phyloP scores from a whole-genome alignment of 2,113 vertebrate species.

The Progne subis region DNA sequence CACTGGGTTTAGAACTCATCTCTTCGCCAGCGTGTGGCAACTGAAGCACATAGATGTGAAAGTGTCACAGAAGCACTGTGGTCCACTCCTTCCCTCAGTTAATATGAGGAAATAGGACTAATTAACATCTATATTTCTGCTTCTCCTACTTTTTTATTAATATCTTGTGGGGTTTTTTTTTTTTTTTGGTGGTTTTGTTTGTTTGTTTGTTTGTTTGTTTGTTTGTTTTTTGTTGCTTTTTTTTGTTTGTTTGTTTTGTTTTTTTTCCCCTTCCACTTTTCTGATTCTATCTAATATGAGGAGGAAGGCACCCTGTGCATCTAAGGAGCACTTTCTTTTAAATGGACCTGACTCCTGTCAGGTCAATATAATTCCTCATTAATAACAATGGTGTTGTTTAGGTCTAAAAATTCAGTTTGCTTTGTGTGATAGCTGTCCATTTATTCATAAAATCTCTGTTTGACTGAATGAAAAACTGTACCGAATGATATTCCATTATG shows the following conservation, averaged over 20 bases:
- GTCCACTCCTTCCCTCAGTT: not conserved
- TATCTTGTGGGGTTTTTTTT: not conserved
- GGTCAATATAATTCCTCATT: not conserved
- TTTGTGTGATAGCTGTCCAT: not conserved
- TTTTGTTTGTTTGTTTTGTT: too few relatives aligned
- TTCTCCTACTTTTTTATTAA: not conserved
- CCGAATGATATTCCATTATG: slow-evolving; percentile 6
- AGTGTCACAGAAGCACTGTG: not conserved
- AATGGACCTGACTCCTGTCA: not conserved
- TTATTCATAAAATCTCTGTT: not conserved
- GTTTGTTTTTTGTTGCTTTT: too few relatives aligned
- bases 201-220: too few relatives aligned
- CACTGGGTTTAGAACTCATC: not conserved
- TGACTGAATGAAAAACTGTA: slow-evolving; percentile 9
- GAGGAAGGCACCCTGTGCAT: not conserved
- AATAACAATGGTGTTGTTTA: not conserved
- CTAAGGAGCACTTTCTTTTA: not conserved
- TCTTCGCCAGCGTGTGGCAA: not conserved
- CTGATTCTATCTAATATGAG: not conserved
- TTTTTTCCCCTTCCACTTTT: too few relatives aligned
- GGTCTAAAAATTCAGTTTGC: not conserved
- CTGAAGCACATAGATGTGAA: not conserved
- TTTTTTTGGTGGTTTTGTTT: too few relatives aligned
- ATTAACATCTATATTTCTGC: not conserved
- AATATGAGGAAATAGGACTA: not conserved